phyloP scores from a whole-genome alignment of 2,888 invertebrate genomes.

The Halictus quadricinctus region DNA sequence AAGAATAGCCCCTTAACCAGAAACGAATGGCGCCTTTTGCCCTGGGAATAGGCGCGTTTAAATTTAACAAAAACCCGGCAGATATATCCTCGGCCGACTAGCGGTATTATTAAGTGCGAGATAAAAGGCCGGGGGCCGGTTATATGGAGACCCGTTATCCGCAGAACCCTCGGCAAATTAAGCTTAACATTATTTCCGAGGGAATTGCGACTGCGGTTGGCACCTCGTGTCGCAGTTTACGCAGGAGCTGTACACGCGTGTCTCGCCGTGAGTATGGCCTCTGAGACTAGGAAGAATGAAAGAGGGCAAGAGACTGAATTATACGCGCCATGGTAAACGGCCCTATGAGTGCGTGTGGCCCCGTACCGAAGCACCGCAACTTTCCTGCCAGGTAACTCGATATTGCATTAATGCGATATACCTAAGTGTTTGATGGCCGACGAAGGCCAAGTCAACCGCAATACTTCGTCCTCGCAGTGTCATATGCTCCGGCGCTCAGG shows the following conservation, averaged over 20 bases:
- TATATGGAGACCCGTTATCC: conserved; percentile 38
- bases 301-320: not conserved
- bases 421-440: conserved; percentile 69
- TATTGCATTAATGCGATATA: conserved; percentile 75
- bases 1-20: not conserved
- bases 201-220: conserved; percentile 40
- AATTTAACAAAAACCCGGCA: conserved; percentile 8
- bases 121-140: conserved; percentile 39
- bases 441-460: conserved; percentile 74
- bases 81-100: conserved; percentile 9
- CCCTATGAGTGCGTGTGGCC: conserved; percentile 18
- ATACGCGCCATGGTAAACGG: not conserved
- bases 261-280: not conserved
- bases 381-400: conserved; percentile 69
- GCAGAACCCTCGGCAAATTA: conserved; percentile 38
- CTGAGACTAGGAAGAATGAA: conserved; percentile 25
- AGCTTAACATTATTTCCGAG: conserved; percentile 42
- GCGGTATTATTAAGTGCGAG: conserved; percentile 39
- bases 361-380: conserved; percentile 65
- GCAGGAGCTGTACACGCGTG: conserved; percentile 5
- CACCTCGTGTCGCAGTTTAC: conserved; percentile 1
- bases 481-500: conserved; percentile 73
- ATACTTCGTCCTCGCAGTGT: conserved; percentile 78
- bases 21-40: not conserved
- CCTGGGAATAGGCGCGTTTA: not conserved